Conservation (phyloP, 2,113 vertebrate species). For the Mellivora capensis region DNA sequence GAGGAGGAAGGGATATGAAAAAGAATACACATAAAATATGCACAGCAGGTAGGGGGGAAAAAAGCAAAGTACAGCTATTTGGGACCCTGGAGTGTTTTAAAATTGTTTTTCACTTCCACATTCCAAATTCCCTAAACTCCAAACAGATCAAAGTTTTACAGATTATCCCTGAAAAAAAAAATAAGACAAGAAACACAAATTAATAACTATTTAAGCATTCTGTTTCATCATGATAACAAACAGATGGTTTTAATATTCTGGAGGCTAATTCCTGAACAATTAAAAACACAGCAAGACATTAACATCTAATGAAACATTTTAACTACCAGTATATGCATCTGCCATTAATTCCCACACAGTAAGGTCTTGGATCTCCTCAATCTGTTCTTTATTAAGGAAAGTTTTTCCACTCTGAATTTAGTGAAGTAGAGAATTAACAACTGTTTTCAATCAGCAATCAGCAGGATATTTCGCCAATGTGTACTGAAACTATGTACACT, state of each 20-base stretch:
- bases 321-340: slow-evolving; percentile 96
- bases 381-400: slow-evolving; percentile 95
- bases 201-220: slow-evolving; percentile 91
- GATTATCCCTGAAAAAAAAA: slow-evolving; percentile 71
- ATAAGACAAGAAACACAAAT: slow-evolving; percentile 83
- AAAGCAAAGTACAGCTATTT: slow-evolving; percentile 36
- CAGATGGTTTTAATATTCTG: slow-evolving; percentile 99
- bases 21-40: slow-evolving; percentile 69
- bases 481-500: slow-evolving; percentile 84
- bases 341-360: slow-evolving; percentile 96
- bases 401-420: slow-evolving; percentile 91
- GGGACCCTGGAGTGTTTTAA: slow-evolving; percentile 76
- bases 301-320: slow-evolving; percentile 99
- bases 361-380: slow-evolving; percentile 93
- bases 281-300: slow-evolving; percentile 99
- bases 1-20: slow-evolving; percentile 35
- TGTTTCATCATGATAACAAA: slow-evolving; percentile 94
- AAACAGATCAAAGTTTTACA: slow-evolving; percentile 85
- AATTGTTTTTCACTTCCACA: slow-evolving; percentile 74
- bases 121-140: slow-evolving; percentile 77
- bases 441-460: slow-evolving; percentile 98
- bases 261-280: slow-evolving; percentile 98
- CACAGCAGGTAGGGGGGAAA: slow-evolving; percentile 45
- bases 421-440: slow-evolving; percentile 97
- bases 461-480: slow-evolving; percentile 86